Evolutionary conservation across 2,797 vertebrate genomes (phyloP).

Genomic region (Coracias cyanogaster): DNA sequence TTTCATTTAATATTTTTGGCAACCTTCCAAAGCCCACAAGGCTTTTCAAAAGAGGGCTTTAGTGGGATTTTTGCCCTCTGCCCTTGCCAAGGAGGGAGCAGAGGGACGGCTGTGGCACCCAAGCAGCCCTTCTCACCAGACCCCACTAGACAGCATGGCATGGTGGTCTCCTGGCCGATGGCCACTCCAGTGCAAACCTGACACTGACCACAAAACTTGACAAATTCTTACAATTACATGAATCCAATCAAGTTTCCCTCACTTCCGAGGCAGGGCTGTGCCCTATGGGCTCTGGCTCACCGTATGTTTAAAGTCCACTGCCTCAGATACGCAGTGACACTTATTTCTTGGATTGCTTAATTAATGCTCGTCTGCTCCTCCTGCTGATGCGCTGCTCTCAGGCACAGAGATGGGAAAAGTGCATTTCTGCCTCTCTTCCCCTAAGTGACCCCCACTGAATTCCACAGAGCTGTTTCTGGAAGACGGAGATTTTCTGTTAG

Average conservation of each 20-base stretch:
- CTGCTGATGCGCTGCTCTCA: not conserved
- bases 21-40: not conserved
- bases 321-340: not conserved
- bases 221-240: not conserved
- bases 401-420: not conserved
- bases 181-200: not conserved
- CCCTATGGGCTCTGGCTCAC: fast-evolving
- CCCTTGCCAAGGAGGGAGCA: not conserved
- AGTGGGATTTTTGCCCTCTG: not conserved
- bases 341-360: not conserved
- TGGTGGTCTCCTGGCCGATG: not conserved
- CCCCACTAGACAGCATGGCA: constrained; percentile 34
- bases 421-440: not conserved
- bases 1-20: not conserved
- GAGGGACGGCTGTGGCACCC: fast-evolving
- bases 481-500: not conserved
- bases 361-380: fast-evolving
- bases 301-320: fast-evolving
- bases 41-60: not conserved
- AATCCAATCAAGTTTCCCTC: not conserved
- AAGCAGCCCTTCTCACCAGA: not conserved
- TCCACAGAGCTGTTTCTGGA: not conserved
- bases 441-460: not conserved
- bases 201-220: not conserved
- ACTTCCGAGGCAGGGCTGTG: not conserved